Conservation (phyloP, 2,888 invertebrate species). For the Yponomeuta cagnagella region DNA sequence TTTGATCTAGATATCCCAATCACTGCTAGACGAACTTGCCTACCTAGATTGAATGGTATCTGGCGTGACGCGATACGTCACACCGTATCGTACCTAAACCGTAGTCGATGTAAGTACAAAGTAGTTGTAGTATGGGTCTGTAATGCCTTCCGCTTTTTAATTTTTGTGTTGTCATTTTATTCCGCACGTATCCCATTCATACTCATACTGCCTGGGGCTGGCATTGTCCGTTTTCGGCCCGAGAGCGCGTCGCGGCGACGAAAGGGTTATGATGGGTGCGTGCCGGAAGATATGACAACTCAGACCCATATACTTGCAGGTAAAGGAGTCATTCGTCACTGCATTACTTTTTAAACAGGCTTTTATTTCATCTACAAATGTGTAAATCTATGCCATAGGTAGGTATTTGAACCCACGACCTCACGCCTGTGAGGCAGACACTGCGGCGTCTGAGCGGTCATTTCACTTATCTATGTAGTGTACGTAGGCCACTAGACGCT, state of each 20-base stretch:
- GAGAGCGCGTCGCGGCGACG: constrained; percentile 47
- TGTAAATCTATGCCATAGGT: too few species aligned
- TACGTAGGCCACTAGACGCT: too few species aligned
- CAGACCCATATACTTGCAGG: constrained; percentile 54
- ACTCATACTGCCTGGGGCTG: constrained; percentile 74
- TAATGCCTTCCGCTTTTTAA: constrained; percentile 61
- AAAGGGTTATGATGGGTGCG: constrained; percentile 69
- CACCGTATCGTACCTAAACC: constrained; percentile 21
- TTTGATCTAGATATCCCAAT: constrained; percentile 23
- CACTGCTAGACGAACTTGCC: neutral
- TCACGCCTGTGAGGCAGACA: too few species aligned
- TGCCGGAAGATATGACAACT: constrained; percentile 58
- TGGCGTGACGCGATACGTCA: constrained; percentile 25
- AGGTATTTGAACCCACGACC: too few species aligned
- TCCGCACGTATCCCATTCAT: constrained; percentile 78
- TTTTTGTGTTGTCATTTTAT: constrained; percentile 73
- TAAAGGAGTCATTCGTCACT: constrained; percentile 33
- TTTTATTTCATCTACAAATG: neutral
- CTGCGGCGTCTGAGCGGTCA: too few species aligned
- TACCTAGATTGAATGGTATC: constrained; percentile 24
- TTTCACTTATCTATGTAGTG: too few species aligned
- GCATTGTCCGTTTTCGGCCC: constrained; percentile 53
- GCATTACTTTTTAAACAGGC: neutral
- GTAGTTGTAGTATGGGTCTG: constrained; percentile 66
- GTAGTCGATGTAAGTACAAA: constrained; percentile 56